Base-by-base conservation (phyloP, 2,113 vertebrate species). In the Seriola aureovittata region DNA sequence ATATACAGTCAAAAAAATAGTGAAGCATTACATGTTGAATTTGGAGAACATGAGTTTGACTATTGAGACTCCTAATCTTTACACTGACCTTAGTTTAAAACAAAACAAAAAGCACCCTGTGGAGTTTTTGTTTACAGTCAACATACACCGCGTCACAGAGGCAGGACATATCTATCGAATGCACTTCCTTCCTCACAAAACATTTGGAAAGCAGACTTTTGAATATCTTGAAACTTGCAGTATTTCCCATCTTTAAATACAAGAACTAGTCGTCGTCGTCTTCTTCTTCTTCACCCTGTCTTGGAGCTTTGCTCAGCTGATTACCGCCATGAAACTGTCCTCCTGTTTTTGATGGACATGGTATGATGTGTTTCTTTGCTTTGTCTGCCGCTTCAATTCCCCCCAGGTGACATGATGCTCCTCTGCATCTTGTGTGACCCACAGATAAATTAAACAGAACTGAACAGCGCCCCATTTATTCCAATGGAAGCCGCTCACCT, bases 1-100 rank as follows among this genome's bases (percentile, higher is more conserved):
- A 63, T 9, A 29, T 54, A 25, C 40, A 38, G 1, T 48, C 54
- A 23, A 17, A 38, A 23, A 72, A 34, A 48, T 38, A 58, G 11
- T 62, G 29, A 67, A 16, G 23, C 3, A 16, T 50, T 36, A 75
- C 71, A 68, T 25, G 16, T 2, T 4, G 21, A 54, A 50, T 71
- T 52, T 32, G 3, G 42, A 54, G 11, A 25, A 29, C 14, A 21
- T n/a, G 1, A 0, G 48, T 70, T 63, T 32, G 16, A 55, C 10
- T 74, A 64, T 48, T 36, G 63, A 16, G 62, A 16, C 29, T 71
- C 58, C 32, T 72, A 17, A 50, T 50, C 25, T 5, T 72, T 21
- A 25, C 4, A 19, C 8, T 50, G 8, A 38, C 25, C 0, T 36
- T 29, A 50, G 0, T n/a, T 36, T 23, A 21, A 64, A 50, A 42